Conservation (phyloP, 2,888 invertebrate genomes). For the Autographa gamma region DNA sequence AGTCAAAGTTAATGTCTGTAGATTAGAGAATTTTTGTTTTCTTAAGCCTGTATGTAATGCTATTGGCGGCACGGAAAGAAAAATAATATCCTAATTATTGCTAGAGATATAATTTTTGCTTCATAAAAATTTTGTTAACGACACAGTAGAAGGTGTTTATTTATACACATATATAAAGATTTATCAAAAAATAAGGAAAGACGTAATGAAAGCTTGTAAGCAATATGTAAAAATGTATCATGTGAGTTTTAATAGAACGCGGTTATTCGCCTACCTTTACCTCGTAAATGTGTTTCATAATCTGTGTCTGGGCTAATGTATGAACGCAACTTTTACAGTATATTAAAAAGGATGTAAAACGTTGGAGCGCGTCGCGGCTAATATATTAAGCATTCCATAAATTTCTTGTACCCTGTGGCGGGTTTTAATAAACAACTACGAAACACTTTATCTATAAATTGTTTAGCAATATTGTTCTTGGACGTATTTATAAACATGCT, state of each 20-base stretch:
- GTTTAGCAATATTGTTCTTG: neutral
- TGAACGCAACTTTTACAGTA: constrained; percentile 6
- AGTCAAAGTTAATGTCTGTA: too few relatives aligned
- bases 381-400: constrained; percentile 25
- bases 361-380: neutral
- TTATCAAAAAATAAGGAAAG: constrained; percentile 10
- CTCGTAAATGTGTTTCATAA: constrained; percentile 8
- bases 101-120: too few relatives aligned
- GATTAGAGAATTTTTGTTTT: too few relatives aligned
- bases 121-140: too few relatives aligned
- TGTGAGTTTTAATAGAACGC: constrained; percentile 5
- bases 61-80: too few relatives aligned
- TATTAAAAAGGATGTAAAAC: constrained; percentile 12
- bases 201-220: neutral
- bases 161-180: constrained; percentile 21
- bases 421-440: constrained; percentile 8
- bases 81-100: too few relatives aligned
- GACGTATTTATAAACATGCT: neutral
- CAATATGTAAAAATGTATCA: neutral
- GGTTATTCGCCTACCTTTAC: constrained; percentile 12
- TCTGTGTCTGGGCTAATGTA: constrained; percentile 7
- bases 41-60: too few relatives aligned
- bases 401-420: constrained; percentile 6
- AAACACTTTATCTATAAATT: constrained; percentile 1
- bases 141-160: neutral